Conservation (phyloP, 35 echinoderm and acorn worm genomes). For the Anneissia japonica region DNA sequence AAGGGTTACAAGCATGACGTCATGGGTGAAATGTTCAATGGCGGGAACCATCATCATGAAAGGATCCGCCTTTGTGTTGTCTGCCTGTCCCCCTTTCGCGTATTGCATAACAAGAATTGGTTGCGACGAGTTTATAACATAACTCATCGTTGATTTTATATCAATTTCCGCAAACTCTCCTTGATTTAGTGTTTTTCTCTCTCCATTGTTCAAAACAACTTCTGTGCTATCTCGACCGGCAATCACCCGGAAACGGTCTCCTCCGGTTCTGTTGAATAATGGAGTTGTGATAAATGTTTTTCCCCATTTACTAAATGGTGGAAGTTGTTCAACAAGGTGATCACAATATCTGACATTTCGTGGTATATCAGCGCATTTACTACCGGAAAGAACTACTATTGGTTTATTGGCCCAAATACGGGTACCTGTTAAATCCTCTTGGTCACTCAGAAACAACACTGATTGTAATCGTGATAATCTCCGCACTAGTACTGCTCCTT, state of each 20-base stretch:
- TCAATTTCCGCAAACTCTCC: conserved; percentile 56
- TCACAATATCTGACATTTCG: conserved; percentile 52
- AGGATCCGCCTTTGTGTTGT: conserved; percentile 60
- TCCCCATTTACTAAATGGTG: conserved; percentile 75
- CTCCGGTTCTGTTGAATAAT: conserved; percentile 27
- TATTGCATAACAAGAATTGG: conserved; percentile 78
- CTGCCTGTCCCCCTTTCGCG: conserved; percentile 59
- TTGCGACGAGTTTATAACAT: conserved; percentile 35
- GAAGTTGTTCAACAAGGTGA: conserved; percentile 72
- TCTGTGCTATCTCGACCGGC: conserved; percentile 48
- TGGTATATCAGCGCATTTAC: conserved; percentile 84
- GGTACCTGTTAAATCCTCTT: conserved; percentile 72
- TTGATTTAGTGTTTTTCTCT: conserved; percentile 19
- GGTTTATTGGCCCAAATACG: conserved; percentile 54
- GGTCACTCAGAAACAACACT: conserved; percentile 35
- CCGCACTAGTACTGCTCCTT: conserved; percentile 15
- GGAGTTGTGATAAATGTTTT: conserved; percentile 68
- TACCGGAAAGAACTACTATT: conserved; percentile 68
- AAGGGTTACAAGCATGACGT: conserved; percentile 41
- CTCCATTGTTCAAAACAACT: conserved; percentile 13
- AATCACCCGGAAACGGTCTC: conserved; percentile 81
- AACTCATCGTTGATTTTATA: conserved; percentile 43
- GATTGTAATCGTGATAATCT: conserved; percentile 43
- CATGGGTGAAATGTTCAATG: conserved; percentile 58
- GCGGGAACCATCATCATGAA: conserved; percentile 91